A percentile compares a stretch with the other conserved stretches of the same genome.
phyloP scores from a whole-genome alignment of 2,888 invertebrate species.

The Hofmannophila pseudospretella region DNA sequence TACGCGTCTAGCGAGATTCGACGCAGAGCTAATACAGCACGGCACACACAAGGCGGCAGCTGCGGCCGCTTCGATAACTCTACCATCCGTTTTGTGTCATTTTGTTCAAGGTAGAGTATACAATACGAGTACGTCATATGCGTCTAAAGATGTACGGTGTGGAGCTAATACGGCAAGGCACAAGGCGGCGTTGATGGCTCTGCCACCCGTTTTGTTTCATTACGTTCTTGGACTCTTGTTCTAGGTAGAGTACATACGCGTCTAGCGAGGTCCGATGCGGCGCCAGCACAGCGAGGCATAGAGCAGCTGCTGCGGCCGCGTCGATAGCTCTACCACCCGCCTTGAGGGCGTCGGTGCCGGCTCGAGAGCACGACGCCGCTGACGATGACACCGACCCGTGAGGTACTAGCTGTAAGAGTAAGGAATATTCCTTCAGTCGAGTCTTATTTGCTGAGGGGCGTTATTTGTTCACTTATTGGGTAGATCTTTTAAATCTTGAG shows the following conservation, averaged over 20 bases:
- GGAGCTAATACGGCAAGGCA: slow-evolving; percentile 86
- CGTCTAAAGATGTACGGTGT: slow-evolving; percentile 86
- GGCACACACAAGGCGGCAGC: slow-evolving; percentile 85
- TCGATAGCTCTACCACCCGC: slow-evolving; percentile 88
- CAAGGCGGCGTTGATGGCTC: slow-evolving; percentile 83
- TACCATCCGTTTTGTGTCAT: slow-evolving; percentile 86
- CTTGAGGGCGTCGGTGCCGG: slow-evolving; percentile 82
- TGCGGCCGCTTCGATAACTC: slow-evolving; percentile 86
- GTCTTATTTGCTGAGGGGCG: no score
- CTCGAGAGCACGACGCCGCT: slow-evolving; percentile 83
- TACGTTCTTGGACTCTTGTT: no score
- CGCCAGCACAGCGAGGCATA: slow-evolving; percentile 85
- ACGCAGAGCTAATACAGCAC: slow-evolving; percentile 85
- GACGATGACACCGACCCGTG: slow-evolving; percentile 88
- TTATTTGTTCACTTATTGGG: no score
- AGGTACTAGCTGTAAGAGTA: slow-evolving; percentile 80
- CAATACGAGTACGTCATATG: no score
- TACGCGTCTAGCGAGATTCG: slow-evolving; percentile 88
- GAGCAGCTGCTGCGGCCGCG: slow-evolving; percentile 84
- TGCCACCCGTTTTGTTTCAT: no score
- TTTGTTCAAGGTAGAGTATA: no score
- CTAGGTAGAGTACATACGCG: slow-evolving; percentile 83
- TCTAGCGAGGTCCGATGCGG: slow-evolving; percentile 87
- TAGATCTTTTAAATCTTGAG: no score
- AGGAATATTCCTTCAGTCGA: no score